These are phyloP conservation scores for Lasaia peninsularis DNA, from an alignment of 1,140 invertebrate genomes.

Conservation along the genomic window DNA sequence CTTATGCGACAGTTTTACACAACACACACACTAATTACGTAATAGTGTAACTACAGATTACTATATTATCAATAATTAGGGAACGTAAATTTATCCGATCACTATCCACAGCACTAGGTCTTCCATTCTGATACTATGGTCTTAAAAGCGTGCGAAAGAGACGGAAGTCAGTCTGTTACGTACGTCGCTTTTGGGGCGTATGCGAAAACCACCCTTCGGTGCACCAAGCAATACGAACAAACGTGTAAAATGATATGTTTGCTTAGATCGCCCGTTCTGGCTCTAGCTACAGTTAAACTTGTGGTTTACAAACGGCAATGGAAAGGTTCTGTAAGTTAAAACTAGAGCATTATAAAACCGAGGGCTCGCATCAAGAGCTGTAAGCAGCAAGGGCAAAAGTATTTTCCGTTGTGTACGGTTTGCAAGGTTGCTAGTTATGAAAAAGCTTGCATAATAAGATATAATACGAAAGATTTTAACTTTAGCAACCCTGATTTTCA, in stretches of 20 bases:
- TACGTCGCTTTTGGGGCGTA: slow-evolving; percentile 45
- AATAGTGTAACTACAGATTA: slow-evolving; percentile 7
- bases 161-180: slow-evolving; percentile 36
- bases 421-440: slow-evolving; percentile 17
- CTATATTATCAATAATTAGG: slow-evolving; percentile 30
- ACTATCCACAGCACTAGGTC: slow-evolving; percentile 35
- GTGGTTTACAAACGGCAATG: neutral
- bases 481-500: too few species aligned
- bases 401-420: slow-evolving; percentile 18
- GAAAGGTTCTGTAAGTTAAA: neutral
- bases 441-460: neutral
- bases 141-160: slow-evolving; percentile 44
- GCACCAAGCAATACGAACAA: slow-evolving; percentile 9
- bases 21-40: slow-evolving; percentile 12
- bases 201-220: slow-evolving; percentile 19
- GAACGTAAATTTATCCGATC: slow-evolving; percentile 37
- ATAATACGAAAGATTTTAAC: too few species aligned
- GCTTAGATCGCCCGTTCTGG: neutral
- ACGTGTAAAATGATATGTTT: neutral
- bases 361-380: slow-evolving; percentile 5
- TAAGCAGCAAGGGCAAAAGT: slow-evolving; percentile 15
- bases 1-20: slow-evolving; percentile 28
- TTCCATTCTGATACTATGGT: slow-evolving; percentile 36
- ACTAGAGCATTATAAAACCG: neutral
- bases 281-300: neutral